Evolutionary conservation across 2,888 invertebrate genomes (phyloP).

Genomic region (Pecten maximus): DNA sequence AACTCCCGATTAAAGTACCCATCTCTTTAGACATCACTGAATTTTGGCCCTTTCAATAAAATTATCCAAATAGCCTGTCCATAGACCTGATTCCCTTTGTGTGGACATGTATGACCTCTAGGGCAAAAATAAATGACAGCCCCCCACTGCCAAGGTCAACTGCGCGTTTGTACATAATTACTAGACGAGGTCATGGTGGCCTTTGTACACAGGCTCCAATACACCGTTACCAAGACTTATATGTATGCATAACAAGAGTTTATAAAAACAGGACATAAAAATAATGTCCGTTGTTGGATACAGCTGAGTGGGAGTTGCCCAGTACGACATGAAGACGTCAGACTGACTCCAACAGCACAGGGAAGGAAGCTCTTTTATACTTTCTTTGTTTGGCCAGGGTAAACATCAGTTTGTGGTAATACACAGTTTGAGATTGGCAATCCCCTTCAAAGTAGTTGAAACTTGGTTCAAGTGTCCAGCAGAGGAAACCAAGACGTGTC

Average conservation of each 20-base stretch:
- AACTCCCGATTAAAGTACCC: not conserved
- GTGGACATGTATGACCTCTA: slow-evolving; percentile 4
- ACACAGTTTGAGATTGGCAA: not conserved
- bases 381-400: slow-evolving; percentile 20
- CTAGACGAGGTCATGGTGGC: not conserved
- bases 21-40: not conserved
- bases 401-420: not conserved
- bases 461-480: slow-evolving; percentile 15
- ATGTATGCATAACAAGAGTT: slow-evolving; percentile 4
- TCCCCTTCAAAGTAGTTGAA: slow-evolving; percentile 7
- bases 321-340: not conserved
- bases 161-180: not conserved
- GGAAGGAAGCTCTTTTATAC: not conserved
- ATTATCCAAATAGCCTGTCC: not conserved
- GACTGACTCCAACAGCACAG: not conserved
- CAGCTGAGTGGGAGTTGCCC: not conserved
- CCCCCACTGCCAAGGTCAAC: not conserved
- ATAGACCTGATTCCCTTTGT: not conserved
- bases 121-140: slow-evolving; percentile 18
- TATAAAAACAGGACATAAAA: slow-evolving; percentile 3
- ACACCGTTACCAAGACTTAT: slow-evolving; percentile 15
- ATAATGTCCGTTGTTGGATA: not conserved
- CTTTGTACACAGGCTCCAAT: not conserved
- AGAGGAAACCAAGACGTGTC: not conserved
- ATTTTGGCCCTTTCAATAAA: not conserved